Evolutionary conservation across 2,888 invertebrate species (phyloP), one percentile per base, ranked within the genome.

Genomic region (Dendrolimus houi): DNA sequence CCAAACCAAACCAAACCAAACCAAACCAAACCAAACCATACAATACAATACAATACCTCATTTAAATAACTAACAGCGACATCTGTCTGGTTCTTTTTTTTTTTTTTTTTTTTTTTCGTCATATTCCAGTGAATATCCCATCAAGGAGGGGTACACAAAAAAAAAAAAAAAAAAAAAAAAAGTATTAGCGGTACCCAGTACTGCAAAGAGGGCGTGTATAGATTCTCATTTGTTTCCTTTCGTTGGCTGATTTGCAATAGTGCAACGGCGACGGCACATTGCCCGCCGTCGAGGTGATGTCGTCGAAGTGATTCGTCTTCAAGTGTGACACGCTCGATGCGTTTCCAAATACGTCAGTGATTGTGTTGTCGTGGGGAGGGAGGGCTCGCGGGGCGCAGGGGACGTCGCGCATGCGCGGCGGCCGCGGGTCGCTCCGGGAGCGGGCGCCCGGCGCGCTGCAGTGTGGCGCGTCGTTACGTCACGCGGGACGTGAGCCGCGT

Each of bases 401-500:
- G 59, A 59, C 63, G 57, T 58, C 59, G 62, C 62, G 54, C 57
- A 59, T 57, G 64, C 59, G 62, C 60, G 70, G 67, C 59, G 63
- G 66, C 29, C 61, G 69, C 58, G 66, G 60, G 59, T 53, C 62
- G 68, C 60, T 63, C 64, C 60, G 58, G 57, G 60, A 57, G 62
- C 54, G 60, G 58, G 58, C 9, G 9, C 47, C 9, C 53, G 58
- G 59, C 62, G 66, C 67, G 75, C 73, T 70, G 78, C 79, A 77
- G 78, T 75, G 77, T 73, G 73, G 63, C 73, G 79, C 77, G 78
- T 74, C 70, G 71, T 73, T 71, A 72, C 77, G 77, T 74, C 72
- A 71, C 77, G 76, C 60, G 66, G 63, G 63, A 47, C 56, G 54
- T 52, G 29, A 47, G 42, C 58, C 53, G 54, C 58, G 60, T 55